phyloP scores from a whole-genome alignment of 2,888 invertebrate genomes.

The Carabus problematicus region DNA sequence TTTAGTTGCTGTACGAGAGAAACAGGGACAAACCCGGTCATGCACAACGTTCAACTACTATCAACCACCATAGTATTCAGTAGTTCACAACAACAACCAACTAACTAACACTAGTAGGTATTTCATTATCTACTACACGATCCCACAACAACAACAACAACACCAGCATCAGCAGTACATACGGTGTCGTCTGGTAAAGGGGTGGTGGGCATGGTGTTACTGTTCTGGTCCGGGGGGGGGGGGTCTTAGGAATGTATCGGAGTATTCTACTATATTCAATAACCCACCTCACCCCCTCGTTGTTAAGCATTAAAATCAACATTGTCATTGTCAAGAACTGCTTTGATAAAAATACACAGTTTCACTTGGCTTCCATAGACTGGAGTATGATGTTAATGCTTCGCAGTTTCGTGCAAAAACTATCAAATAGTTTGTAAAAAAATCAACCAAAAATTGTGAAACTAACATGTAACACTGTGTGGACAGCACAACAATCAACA shows the following conservation, averaged over 20 bases:
- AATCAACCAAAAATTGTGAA: constrained; percentile 26
- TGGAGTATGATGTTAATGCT: constrained; percentile 37
- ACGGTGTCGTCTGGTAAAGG: background rate
- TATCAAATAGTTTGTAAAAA: constrained; percentile 16
- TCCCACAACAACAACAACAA: background rate
- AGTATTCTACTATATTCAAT: too few relatives aligned
- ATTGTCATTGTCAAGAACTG: background rate
- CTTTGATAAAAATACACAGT: background rate
- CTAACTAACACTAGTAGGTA: background rate
- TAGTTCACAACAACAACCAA: background rate
- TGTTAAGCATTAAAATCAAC: constrained; percentile 3
- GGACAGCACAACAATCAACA: constrained; percentile 38
- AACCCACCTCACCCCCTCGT: background rate
- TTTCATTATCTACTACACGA: background rate
- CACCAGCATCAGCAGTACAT: background rate
- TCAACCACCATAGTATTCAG: background rate
- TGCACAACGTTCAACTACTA: constrained; percentile 28
- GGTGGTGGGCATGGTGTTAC: background rate
- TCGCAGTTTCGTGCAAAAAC: constrained; percentile 34
- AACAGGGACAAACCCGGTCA: constrained; percentile 26
- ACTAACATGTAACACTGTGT: constrained; percentile 19
- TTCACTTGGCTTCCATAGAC: constrained; percentile 15
- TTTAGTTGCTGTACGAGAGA: constrained; percentile 24
- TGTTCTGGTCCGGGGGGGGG: background rate
- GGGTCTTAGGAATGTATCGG: too few relatives aligned